Evolutionary conservation across 2,888 invertebrate species (phyloP), one percentile per base, ranked within the genome.

Genomic region (Archips crataeganus): DNA sequence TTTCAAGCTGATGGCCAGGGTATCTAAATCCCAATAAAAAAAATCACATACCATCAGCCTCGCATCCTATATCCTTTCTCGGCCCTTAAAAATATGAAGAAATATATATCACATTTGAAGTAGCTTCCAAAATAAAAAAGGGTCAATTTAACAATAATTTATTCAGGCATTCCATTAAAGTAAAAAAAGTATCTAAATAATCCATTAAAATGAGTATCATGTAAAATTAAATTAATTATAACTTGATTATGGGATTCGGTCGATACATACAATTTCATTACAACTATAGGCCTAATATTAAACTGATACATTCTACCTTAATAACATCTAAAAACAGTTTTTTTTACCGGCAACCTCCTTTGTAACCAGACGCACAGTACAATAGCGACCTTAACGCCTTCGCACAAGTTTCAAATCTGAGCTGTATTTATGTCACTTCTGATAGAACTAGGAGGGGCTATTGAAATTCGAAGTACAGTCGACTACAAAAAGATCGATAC

Each of bases 171-270:
- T 59, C 77, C 74, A 78, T 71, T 66, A 71, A 78, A 77, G 51
- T 71, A 78, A 78, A 78, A 79, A 34, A 81, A 85, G 78, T 80
- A 82, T 83, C 82, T 75, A 75, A 82, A 76, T 81, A 82, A 82
- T 79, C 77, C 79, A 65, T 61, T 66, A 51, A 51, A 69, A 65
- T 66, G 71, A 71, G 71, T 71, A 71, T 71, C 71, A 36, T 57
- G 59, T 47, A 65, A 23, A 54, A 63, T 45, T 65, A 34, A 32
- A 62, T 63, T 51, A 51, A 62, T 62, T 57, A 11, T 57, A 57
- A 57, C 57, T 32, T 57, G 57, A 57, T 57, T 57, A 57, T 23
- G n/a, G 57, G 57, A 57, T 57, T 57, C 64, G 36, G n/a, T 51
- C 36, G 23, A 4, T 42, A 70, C 70, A 70, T 62, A 39, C 54